Percentiles rank a stretch among this genome's conserved stretches.
These are phyloP conservation scores for Hydrotaea cyrtoneurina DNA, from an alignment of 2,888 invertebrate genomes.

Conservation along the genomic window DNA sequence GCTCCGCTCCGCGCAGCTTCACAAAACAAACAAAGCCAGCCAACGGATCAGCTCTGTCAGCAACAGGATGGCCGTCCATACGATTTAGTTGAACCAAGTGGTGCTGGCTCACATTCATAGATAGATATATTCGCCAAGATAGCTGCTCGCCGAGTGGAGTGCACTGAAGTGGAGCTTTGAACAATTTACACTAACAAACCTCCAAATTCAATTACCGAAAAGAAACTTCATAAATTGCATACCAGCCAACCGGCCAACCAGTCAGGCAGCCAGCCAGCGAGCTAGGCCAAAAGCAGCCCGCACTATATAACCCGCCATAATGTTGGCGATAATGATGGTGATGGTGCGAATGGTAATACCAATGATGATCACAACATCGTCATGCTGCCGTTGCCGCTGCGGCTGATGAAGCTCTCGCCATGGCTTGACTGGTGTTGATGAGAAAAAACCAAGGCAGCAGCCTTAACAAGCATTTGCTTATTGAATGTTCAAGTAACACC, in stretches of 20 bases:
- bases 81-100: background rate
- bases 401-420: constrained; percentile 35
- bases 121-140: constrained; percentile 43
- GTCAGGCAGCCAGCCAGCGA: background rate
- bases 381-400: background rate
- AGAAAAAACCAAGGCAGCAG: constrained; percentile 57
- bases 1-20: too few species aligned
- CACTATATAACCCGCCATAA: constrained; percentile 33
- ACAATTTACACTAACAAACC: constrained; percentile 65
- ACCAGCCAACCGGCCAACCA: background rate
- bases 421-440: constrained; percentile 59
- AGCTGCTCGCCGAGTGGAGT: constrained; percentile 15
- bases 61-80: background rate
- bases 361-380: constrained; percentile 20
- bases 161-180: constrained; percentile 8
- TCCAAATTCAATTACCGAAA: constrained; percentile 66
- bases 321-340: constrained; percentile 48
- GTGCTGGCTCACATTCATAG: background rate
- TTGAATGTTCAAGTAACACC: constrained; percentile 39
- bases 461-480: constrained; percentile 62
- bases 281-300: constrained; percentile 23
- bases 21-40: constrained; percentile 20
- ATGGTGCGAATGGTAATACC: constrained; percentile 2
- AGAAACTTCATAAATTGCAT: constrained; percentile 56
- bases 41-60: background rate